Percentiles rank a stretch among this genome's conserved stretches.
These are phyloP conservation scores for Limulus polyphemus DNA, from an alignment of 2,888 invertebrate species.

Conservation along the genomic window DNA sequence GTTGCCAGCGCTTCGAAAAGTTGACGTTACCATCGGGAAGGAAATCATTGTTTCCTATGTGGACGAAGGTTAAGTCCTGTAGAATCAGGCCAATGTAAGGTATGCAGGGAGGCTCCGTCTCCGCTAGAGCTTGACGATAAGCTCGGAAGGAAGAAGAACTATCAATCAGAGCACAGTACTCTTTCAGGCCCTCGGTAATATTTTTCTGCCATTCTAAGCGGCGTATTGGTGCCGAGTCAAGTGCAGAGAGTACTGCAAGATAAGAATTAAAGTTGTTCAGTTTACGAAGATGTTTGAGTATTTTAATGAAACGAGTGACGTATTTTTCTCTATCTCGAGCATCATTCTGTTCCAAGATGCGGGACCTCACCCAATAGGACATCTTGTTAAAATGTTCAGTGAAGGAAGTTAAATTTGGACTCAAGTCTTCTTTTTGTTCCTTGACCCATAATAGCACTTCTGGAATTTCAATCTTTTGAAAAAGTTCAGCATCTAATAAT, in stretches of 20 bases:
- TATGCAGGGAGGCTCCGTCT: constrained; percentile 94
- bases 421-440: constrained; percentile 91
- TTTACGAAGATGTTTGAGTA: constrained; percentile 93
- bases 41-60: constrained; percentile 89
- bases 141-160: constrained; percentile 94
- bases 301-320: constrained; percentile 89
- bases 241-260: constrained; percentile 84
- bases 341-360: constrained; percentile 79
- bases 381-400: constrained; percentile 99
- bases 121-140: constrained; percentile 85
- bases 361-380: constrained; percentile 94
- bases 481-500: constrained; percentile 81
- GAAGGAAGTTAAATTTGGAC: constrained; percentile 89
- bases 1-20: constrained; percentile 97
- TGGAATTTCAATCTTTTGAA: constrained; percentile 90
- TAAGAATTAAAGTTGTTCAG: constrained; percentile 99
- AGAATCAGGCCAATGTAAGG: constrained; percentile 96
- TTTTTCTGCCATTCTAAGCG: constrained; percentile 88
- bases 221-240: constrained; percentile 87
- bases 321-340: constrained; percentile 91
- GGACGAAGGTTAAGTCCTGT: constrained; percentile 97
- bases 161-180: constrained; percentile 91
- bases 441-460: constrained; percentile 95
- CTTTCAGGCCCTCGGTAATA: constrained; percentile 78
- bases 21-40: constrained; percentile 74